Conservation (phyloP, 2,797 vertebrate species). For the Anguilla anguilla region DNA sequence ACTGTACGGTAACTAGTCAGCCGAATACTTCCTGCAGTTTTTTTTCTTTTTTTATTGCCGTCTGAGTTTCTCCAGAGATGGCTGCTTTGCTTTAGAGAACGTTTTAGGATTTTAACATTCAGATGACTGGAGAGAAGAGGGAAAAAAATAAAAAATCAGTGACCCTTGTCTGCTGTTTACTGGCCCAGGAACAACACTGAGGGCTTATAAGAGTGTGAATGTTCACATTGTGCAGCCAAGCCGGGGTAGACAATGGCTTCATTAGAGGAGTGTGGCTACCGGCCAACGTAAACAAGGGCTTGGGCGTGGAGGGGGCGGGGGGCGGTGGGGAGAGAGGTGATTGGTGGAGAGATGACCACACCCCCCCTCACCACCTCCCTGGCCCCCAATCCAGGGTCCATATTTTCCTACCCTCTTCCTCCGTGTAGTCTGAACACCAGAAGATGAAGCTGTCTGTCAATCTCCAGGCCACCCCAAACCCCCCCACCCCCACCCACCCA, state of each 20-base stretch:
- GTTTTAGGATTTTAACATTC: neutral
- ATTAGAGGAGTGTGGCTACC: conserved; percentile 1
- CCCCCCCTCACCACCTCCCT: neutral
- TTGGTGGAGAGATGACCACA: conserved; percentile 24
- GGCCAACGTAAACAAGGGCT: neutral
- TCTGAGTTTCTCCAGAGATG: neutral
- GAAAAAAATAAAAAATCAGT: neutral
- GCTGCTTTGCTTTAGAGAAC: neutral
- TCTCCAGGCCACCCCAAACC: too few relatives aligned
- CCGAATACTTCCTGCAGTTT: neutral
- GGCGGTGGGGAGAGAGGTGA: neutral
- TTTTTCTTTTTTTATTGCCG: neutral
- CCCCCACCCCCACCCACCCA: too few relatives aligned
- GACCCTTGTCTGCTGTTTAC: neutral
- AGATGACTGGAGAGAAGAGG: neutral
- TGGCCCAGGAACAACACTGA: neutral
- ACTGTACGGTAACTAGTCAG: neutral
- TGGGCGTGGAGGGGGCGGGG: neutral
- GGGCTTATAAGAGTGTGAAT: conserved; percentile 14
- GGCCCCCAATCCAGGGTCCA: too few relatives aligned
- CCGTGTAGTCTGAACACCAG: too few relatives aligned
- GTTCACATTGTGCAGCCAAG: conserved; percentile 8
- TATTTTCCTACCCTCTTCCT: too few relatives aligned
- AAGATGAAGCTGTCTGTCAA: too few relatives aligned
- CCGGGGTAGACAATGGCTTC: conserved; percentile 11